Base-by-base conservation (phyloP, 2,113 vertebrate genomes). In the Solea senegalensis region DNA sequence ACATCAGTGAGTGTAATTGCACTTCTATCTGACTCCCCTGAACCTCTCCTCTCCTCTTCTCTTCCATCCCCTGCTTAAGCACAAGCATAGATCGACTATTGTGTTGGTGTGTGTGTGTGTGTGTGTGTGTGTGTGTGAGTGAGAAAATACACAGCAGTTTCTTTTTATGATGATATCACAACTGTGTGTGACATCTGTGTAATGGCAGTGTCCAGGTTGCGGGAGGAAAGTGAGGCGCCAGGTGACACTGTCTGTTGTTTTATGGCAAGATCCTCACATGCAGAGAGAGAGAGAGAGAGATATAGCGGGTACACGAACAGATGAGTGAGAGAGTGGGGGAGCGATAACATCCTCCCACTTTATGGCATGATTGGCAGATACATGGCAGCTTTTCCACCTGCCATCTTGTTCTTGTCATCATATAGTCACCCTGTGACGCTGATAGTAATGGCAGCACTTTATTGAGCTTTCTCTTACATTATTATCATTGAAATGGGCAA, bases 111-210 rank as follows among this genome's bases (percentile, higher is more conserved):
- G 53, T 26, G n/a, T 45, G 55, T 56, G 8, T 34, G 63, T 26
- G 53, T 26, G n/a, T 45, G 55, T 56, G 8, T 48, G 46, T 49
- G 66, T 49, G 16, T 66, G 65, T 54, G 41, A 21, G 46, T 56
- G 68, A 59, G 15, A 62, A 46, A 27, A 69, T 78, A 50, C 46
- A 9, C 3, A 9, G 74, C 67, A 72, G 71, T 86, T 82, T 82
- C 82, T 88, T 88, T 91, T 88, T 85, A 89, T 81, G 84, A 87
- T 86, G 88, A 88, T 86, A 87, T 89, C 85, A 81, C 85, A 82
- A 82, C 85, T 79, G 85, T 59, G 84, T 57, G 60, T 83, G 92
- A 91, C 90, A 88, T 91, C 90, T 92, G 87, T 83, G 81, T 83
- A 85, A 91, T 90, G 88, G 65, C 72, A 63, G 66, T 43, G 76